Evolutionary conservation across 2,888 invertebrate species (phyloP), one percentile per base, ranked within the genome.

Genomic region (Ischnus inquisitorius): DNA sequence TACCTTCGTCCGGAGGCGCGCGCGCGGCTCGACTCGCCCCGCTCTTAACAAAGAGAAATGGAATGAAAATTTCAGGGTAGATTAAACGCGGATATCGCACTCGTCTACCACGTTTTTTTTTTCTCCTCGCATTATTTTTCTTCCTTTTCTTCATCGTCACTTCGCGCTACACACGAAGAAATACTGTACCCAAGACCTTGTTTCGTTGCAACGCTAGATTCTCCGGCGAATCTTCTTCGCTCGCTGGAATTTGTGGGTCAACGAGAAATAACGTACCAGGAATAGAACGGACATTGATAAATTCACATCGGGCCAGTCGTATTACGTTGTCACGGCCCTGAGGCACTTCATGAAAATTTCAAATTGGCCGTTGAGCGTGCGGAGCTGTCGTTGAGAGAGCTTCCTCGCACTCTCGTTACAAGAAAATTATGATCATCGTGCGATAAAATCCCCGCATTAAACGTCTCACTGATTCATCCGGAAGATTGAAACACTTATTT

Each of bases 261-360:
- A 60, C 60, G 60, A 60, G 60, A n/a, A 60, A 14, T 34, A 34
- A n/a, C 60, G 60, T 28, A 10, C 28, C 14, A n/a, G 60, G 14
- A 60, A 28, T 60, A 60, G 60, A 28, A 19, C 3, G 60, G 28
- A 60, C 60, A 28, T 12, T 41, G 71, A 57, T n/a, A 71, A 25
- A 34, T 14, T 25, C 19, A 22, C 65, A 28, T 25, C 12, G 82
- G 76, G 46, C 5, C 10, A n/a, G 28, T 54, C 48, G 19, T 14
- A 19, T 14, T 28, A 16, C 0, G 48, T 72, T 48, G 67, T 57
- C 62, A 68, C 76, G 78, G 16, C 41, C 39, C 69, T 54, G 60
- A n/a, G 79, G 57, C 34, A 46, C 75, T 79, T 85, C 82, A 85
- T 85, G 74, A 85, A 85, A 86, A 78, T 75, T 77, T 87, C 79